Base-by-base conservation (phyloP, 1,140 invertebrate species). In the Telenomus remus region DNA sequence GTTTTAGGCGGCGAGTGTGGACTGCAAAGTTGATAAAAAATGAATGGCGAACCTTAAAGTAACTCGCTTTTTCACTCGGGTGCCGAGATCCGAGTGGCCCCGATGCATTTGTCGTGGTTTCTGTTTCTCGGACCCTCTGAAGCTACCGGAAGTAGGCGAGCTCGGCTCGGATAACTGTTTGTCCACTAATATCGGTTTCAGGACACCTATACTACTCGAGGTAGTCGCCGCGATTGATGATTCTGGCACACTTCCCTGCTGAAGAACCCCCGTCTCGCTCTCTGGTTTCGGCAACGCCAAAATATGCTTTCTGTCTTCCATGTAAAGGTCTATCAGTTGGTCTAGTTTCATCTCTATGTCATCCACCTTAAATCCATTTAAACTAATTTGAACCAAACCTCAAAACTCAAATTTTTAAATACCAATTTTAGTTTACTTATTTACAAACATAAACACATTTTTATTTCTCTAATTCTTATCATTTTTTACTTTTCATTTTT, bases 281-380 rank as follows among this genome's bases (percentile, higher is more conserved):
- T 79, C 80, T 19, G 80, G 78, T 69, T 88, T 82, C 49, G 89
- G 89, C 74, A 91, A 85, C 66, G 89, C 83, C 80, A 89, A 79
- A 76, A 92, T 85, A 75, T 90, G 88, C 85, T 94, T 92, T 81
- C 96, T 90, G 87, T 97, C 96, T 86, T 97, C 95, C 90, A 96
- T 92, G 85, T 97, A 97, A 88, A 97, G 91, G 83, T 98, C 96
- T 83, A 98, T 92, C 80, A 98, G 91, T 86, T 97, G 92, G 88
- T 98, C 96, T 82, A 98, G 89, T 90, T 98, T 98, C 81, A 91
- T 92, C 89, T 97, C 96, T 86, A 96, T 96, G 85, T 97, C 95
- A 84, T 97, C 96, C 80, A 97, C 95, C 95, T 97, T 85, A 49
- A 89, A 85, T 46, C 51, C 49, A 4, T 12, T 15, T 42, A 34